These are phyloP conservation scores for Metallyticus violacea DNA, from an alignment of 2,888 invertebrate genomes.

Conservation along the genomic window DNA sequence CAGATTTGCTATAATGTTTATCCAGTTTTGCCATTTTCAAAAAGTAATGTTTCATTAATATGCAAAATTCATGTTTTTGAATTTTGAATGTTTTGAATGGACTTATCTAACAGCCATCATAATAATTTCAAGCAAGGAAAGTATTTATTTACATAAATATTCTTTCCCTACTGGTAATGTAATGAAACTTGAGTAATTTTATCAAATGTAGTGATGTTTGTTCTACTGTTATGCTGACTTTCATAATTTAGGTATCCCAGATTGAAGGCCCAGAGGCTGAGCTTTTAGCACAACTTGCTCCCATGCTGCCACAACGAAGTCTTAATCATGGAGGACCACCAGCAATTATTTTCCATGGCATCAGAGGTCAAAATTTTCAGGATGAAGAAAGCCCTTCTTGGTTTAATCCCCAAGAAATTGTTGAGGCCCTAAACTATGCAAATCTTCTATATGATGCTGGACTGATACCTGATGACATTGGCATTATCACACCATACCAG, in stretches of 20 bases:
- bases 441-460: constrained; percentile 63
- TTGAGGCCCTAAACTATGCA: constrained; percentile 61
- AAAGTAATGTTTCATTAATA: too few relatives aligned
- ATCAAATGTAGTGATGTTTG: not conserved
- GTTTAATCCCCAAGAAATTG: constrained; percentile 84
- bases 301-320: constrained; percentile 42
- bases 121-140: too few relatives aligned
- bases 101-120: too few relatives aligned
- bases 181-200: not conserved
- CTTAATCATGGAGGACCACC: constrained; percentile 46
- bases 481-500: constrained; percentile 88
- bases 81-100: too few relatives aligned
- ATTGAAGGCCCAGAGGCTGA: constrained; percentile 47
- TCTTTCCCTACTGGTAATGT: not conserved
- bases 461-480: constrained; percentile 68
- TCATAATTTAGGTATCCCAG: constrained; percentile 43
- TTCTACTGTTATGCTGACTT: too few relatives aligned
- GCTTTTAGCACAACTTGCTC: constrained; percentile 36
- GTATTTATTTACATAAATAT: not conserved
- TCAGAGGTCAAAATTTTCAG: constrained; percentile 57
- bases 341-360: constrained; percentile 67
- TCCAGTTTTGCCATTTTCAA: too few relatives aligned
- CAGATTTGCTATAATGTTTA: too few relatives aligned
- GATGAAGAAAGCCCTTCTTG: constrained; percentile 81
- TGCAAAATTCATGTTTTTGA: too few relatives aligned